Conservation (phyloP, 2,888 invertebrate genomes). For the Metallyticus violacea region DNA sequence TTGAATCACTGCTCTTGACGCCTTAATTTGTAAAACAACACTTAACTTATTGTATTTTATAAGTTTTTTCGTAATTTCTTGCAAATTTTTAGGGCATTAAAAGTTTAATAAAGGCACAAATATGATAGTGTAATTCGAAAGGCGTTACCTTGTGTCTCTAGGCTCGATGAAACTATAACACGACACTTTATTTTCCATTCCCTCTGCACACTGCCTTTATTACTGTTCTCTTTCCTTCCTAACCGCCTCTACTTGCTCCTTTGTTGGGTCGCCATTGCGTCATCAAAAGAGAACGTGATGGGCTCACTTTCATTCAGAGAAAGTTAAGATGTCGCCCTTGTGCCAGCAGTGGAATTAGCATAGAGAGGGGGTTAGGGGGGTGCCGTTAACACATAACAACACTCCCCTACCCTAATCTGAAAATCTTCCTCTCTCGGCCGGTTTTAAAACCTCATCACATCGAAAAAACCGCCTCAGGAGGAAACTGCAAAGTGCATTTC, state of each 20-base stretch:
- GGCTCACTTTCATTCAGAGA: background rate
- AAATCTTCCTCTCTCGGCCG: too few species aligned
- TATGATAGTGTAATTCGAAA: background rate
- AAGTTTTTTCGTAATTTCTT: too few species aligned
- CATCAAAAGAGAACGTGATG: constrained; percentile 10
- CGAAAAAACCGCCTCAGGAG: too few species aligned
- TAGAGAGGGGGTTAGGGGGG: background rate
- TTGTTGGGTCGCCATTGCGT: background rate
- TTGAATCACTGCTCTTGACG: too few species aligned
- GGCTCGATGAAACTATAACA: background rate
- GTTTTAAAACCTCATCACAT: too few species aligned
- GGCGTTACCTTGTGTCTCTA: background rate
- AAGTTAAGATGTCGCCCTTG: background rate
- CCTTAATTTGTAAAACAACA: too few species aligned
- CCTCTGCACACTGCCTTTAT: background rate
- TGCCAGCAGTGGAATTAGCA: background rate
- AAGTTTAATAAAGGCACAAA: background rate
- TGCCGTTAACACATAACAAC: background rate
- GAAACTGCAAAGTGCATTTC: too few species aligned
- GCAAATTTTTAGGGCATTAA: too few species aligned
- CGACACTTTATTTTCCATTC: background rate
- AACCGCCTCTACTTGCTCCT: background rate
- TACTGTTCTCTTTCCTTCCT: background rate
- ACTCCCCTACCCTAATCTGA: too few species aligned
- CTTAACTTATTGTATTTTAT: too few species aligned